A percentile compares a stretch with the other conserved stretches of the same genome.
phyloP scores from a whole-genome alignment of 2,888 invertebrate species.

The Lochmaea capreae region DNA sequence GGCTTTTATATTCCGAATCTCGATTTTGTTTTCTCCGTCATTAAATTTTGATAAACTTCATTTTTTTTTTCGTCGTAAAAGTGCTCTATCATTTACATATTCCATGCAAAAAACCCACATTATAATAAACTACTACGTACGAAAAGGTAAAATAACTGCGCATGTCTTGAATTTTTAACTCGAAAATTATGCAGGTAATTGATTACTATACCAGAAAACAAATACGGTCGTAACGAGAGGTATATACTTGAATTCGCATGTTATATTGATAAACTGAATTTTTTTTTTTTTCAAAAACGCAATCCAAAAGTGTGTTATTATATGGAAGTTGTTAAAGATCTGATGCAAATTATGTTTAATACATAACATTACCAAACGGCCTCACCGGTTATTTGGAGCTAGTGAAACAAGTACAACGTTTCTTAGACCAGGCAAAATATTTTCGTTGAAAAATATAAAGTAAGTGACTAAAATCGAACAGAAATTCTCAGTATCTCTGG shows the following conservation, averaged over 20 bases:
- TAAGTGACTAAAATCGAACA: background rate
- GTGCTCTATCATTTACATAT: conserved; percentile 24
- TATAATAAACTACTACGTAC: conserved; percentile 28
- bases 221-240: conserved; percentile 38
- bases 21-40: background rate
- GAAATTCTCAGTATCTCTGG: too few relatives aligned
- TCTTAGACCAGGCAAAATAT: conserved; percentile 30
- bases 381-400: conserved; percentile 43
- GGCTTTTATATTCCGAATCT: too few relatives aligned
- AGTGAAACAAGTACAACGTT: conserved; percentile 44
- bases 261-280: conserved; percentile 44
- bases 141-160: conserved; percentile 21
- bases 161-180: conserved; percentile 42
- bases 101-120: conserved; percentile 20
- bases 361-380: conserved; percentile 46
- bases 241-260: conserved; percentile 38
- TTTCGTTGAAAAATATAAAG: background rate
- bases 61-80: background rate
- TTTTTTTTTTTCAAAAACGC: conserved; percentile 43
- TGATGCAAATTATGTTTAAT: conserved; percentile 50
- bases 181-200: conserved; percentile 44
- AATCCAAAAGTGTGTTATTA: conserved; percentile 47
- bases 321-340: conserved; percentile 51
- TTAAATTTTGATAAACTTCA: background rate
- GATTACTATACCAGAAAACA: conserved; percentile 45